These are phyloP conservation scores for Hylaeus volcanicus DNA, from an alignment of 1,140 invertebrate genomes.

Conservation along the genomic window DNA sequence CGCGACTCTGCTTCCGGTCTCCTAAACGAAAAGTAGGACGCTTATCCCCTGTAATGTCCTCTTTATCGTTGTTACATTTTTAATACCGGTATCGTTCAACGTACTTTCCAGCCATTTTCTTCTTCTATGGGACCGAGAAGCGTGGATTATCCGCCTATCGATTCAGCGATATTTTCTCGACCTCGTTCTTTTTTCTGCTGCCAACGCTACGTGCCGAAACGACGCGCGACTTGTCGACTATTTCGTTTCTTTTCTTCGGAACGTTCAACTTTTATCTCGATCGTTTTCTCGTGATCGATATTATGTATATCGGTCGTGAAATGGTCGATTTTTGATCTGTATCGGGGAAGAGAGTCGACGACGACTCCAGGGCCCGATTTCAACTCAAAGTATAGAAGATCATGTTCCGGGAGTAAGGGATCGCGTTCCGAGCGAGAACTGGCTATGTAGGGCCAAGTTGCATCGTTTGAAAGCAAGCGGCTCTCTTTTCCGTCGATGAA, in stretches of 20 bases:
- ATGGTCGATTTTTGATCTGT: too few relatives aligned
- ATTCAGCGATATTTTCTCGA: not conserved
- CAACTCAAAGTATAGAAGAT: slow-evolving; percentile 15
- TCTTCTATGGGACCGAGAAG: not conserved
- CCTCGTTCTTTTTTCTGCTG: not conserved
- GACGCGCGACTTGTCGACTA: not conserved
- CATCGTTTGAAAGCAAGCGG: slow-evolving; percentile 15
- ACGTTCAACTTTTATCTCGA: too few relatives aligned
- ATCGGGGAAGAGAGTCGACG: too few relatives aligned
- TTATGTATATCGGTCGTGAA: too few relatives aligned
- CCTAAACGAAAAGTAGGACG: not conserved
- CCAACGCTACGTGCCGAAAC: not conserved
- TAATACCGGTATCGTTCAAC: not conserved
- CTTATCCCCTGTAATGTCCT: not conserved
- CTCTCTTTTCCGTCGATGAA: slow-evolving; percentile 48
- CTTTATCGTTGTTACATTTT: not conserved
- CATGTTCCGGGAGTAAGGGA: slow-evolving; percentile 13
- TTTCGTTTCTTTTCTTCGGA: too few relatives aligned
- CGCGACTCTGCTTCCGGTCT: not conserved
- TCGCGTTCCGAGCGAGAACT: slow-evolving; percentile 38
- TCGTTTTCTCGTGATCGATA: too few relatives aligned
- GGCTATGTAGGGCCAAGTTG: not conserved
- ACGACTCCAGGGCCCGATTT: too few relatives aligned
- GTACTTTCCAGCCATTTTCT: not conserved
- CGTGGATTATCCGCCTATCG: not conserved